These are phyloP conservation scores for Notiomystis cincta DNA, from an alignment of 2,113 vertebrate species.

Conservation along the genomic window DNA sequence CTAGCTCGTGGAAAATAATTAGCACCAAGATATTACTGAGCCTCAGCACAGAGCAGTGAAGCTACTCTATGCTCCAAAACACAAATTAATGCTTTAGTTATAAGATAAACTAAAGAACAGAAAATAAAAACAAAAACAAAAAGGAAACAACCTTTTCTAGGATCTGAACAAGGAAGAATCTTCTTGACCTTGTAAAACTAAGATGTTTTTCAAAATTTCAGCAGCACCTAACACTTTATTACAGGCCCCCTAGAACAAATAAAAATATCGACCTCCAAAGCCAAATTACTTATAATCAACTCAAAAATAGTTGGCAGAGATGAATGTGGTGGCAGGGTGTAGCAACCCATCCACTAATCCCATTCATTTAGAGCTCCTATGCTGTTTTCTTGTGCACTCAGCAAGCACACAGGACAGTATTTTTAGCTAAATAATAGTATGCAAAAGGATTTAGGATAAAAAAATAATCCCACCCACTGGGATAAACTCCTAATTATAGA, in stretches of 20 bases:
- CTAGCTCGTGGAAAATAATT: background rate
- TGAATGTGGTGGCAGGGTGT: background rate
- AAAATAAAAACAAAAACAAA: too few relatives aligned
- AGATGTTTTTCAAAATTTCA: background rate
- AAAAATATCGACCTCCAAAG: background rate
- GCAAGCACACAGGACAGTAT: background rate
- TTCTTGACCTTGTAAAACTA: background rate
- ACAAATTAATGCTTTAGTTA: background rate
- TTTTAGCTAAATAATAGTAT: constrained; percentile 7
- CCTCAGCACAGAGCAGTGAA: background rate
- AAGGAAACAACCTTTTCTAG: background rate
- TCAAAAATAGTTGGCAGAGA: background rate
- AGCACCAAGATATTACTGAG: background rate
- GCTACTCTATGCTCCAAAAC: background rate
- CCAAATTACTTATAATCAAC: background rate
- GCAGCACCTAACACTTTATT: background rate
- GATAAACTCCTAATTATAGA: constrained; percentile 6
- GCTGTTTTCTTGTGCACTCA: background rate
- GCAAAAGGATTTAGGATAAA: background rate
- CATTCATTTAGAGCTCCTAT: background rate
- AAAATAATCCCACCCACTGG: background rate
- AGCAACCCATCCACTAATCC: background rate
- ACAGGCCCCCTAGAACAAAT: background rate
- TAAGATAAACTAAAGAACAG: background rate
- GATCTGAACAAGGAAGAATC: background rate